Percentiles rank a stretch among this genome's conserved stretches.
Conservation (phyloP, 1,140 invertebrate species). For the Phymorhynchus buccinoides region DNA sequence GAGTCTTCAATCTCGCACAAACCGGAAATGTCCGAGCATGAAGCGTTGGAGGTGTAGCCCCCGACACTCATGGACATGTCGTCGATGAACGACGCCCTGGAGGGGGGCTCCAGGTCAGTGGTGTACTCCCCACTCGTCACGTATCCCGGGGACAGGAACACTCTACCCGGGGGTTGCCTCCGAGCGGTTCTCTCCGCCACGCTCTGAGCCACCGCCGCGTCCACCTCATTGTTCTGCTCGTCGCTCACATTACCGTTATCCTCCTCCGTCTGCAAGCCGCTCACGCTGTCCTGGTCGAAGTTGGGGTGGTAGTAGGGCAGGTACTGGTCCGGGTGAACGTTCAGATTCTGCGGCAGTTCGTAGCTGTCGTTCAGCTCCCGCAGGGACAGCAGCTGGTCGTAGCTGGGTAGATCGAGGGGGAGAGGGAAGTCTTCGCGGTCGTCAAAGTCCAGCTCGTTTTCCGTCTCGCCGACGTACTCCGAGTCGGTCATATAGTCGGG, state of each 20-base stretch:
- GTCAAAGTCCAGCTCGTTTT: constrained; percentile 76
- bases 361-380: constrained; percentile 72
- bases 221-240: constrained; percentile 43
- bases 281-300: constrained; percentile 44
- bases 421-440: constrained; percentile 58
- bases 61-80: constrained; percentile 82
- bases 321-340: constrained; percentile 88
- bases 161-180: constrained; percentile 45
- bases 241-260: constrained; percentile 52
- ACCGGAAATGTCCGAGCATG: constrained; percentile 85
- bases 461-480: constrained; percentile 80
- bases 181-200: constrained; percentile 50
- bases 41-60: constrained; percentile 78
- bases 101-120: constrained; percentile 53
- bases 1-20: constrained; percentile 92
- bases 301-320: constrained; percentile 76
- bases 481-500: constrained; percentile 83
- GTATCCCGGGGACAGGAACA: constrained; percentile 53
- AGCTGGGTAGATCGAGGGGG: constrained; percentile 58
- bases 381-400: constrained; percentile 72
- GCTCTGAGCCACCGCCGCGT: constrained; percentile 50
- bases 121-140: constrained; percentile 60
- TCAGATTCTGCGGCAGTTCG: constrained; percentile 77
- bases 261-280: constrained; percentile 54
- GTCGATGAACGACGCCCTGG: constrained; percentile 76